Base-by-base conservation (phyloP, 2,113 vertebrate genomes). In the Butorides virescens region DNA sequence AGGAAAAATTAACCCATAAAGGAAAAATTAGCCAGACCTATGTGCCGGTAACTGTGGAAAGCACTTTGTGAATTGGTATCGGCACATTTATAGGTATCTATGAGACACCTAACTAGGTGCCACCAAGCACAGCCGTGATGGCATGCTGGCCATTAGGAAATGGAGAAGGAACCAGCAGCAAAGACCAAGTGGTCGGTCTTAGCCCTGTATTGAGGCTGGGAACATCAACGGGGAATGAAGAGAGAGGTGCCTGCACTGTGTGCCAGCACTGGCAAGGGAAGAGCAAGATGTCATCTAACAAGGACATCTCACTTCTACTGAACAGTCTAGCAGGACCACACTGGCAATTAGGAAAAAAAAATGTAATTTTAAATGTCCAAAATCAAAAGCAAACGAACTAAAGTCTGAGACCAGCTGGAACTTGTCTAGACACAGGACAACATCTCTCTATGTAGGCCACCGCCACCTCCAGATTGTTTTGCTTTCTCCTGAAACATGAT, bases 401-500 rank as follows among this genome's bases (percentile, higher is more conserved):
- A 62, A 32, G 12, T 49, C 44, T 58, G n/a, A 83, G 74, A 66
- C 63, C 62, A 94, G 71, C 68, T 79, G 81, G 71, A 82, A 75
- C 42, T 58, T 70, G 34, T 74, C 79, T 81, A 88, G 47, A 74
- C 55, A 68, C 9, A 52, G 76, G 92, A 86, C 71, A 89, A 42
- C 7, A 0, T 77, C 79, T 72, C 46, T 88, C 49, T 79, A 4
- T 90, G 78, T 88, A 93, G 86, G 85, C 88, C 86, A 94, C 47
- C 47, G 63, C 59, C 82, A 84, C 86, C 71, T 88, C 82, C 75
- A 90, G 85, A 93, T 27, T 65, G 67, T 83, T 94, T 89, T 88
- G 30, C 47, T 95, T 94, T 86, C 55, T 91, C 27, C 79, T 84
- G 76, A 93, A 93, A 70, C 26, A 73, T 13, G 42, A 80, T 92